Evolutionary conservation across 2,113 vertebrate species (phyloP), one percentile per base, ranked within the genome.

Genomic region (Beaufortia kweichowensis): DNA sequence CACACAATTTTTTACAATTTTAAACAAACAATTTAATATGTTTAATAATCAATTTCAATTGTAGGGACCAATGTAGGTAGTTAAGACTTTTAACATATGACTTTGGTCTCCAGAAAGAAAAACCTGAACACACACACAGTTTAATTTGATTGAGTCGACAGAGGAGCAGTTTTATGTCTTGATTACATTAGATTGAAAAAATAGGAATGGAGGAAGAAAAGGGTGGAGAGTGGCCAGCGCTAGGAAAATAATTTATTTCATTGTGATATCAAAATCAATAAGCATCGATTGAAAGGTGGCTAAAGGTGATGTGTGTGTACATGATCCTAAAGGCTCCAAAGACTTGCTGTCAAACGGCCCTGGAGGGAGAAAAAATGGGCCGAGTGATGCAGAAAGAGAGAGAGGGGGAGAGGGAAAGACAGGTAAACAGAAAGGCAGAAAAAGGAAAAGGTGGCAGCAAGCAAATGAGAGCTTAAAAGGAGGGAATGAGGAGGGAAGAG

Each of bases 251-350:
- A 89, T 90, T 84, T 86, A 91, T 90, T 90, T 90, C 81, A 87
- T 86, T 87, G 85, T 86, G 86, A 89, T 90, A 90, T 92, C 74
- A 88, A 89, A 91, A 89, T 92, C 91, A 87, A 90, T 91, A 79
- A 70, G 70, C 81, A 90, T 90, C 66, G 88, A 90, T 81, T 85
- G 79, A 81, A 83, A 86, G 84, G 88, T 86, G 84, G 81, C 85
- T 86, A 90, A 90, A 92, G 90, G 88, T 90, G 85, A 82, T 72
- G 77, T 88, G 73, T 24, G 73, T 83, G 72, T 84, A 86, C 85
- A 85, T 82, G 86, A 89, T 90, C 87, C 84, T 82, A 84, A 81
- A 84, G 83, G 80, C 81, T 68, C n/a, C 66, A 78, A 48, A 62
- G 65, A 68, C 61, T 56, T 46, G 60, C 73, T 75, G 73, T 77